Base-by-base conservation (phyloP, 2,888 invertebrate genomes). In the Athalia cordata region DNA sequence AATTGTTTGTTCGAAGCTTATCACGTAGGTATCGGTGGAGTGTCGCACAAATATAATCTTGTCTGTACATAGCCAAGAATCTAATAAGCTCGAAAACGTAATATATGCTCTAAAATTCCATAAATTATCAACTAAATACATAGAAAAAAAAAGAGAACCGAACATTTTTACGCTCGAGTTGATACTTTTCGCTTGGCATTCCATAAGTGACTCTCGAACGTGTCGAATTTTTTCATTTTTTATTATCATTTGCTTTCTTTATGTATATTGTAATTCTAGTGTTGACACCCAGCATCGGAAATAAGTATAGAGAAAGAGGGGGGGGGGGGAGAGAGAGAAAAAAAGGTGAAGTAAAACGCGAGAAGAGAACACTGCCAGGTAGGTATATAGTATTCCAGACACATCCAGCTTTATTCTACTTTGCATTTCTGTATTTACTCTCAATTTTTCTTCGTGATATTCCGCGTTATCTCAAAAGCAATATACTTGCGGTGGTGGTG, bases 391-490 rank as follows among this genome's bases (percentile, higher is more conserved):
- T 72, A 72, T 72, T 59, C 59, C 59, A 59, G 57, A 15, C 59
- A 59, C 57, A 72, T 59, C 59, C 47, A 43, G 7, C 47, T 59
- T 57, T 47, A 15, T 72, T 72, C 47, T 59, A 57, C 59, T 72
- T 59, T 59, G 47, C 57, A 57, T 72, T 72, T 72, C 72, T 72
- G 72, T 72, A 72, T 72, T 72, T 72, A 47, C 47, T 47, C 59
- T 72, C 59, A 49, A 59, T 59, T 72, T 72, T 72, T 72, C 59
- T 59, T 47, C 59, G 45, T 59, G 57, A 72, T 59, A 72, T 72
- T 47, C 72, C 72, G 7, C 55, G 72, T 72, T 72, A 72, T 72
- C 72, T 72, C 57, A 72, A 72, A 72, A 72, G 72, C 72, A 72
- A 72, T 72, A 72, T 72, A 72, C 72, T 72, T 59, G 29, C 29